Conservation (phyloP, 2,113 vertebrate genomes). For the Pterocles burchelli region DNA sequence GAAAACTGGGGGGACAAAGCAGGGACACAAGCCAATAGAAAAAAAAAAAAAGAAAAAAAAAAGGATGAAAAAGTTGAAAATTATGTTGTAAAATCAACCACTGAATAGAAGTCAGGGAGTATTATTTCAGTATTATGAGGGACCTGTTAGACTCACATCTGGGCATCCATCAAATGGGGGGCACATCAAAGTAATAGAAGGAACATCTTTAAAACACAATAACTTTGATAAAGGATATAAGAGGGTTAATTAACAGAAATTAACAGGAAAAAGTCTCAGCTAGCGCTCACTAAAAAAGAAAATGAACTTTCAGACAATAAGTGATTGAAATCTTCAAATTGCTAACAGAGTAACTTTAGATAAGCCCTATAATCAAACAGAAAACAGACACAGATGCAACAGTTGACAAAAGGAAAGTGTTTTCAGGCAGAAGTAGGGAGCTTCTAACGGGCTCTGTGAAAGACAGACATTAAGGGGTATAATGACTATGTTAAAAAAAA, state of each 20-base stretch:
- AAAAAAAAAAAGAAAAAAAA: not conserved
- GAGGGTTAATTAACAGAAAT: slow-evolving; percentile 33
- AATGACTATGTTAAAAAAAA: not conserved
- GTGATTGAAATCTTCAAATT: slow-evolving; percentile 21
- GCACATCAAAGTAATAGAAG: not conserved
- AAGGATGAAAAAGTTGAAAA: not conserved
- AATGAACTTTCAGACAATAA: not conserved
- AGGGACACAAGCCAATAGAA: not conserved
- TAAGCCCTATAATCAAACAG: not conserved
- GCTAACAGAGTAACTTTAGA: not conserved
- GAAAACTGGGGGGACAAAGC: not conserved
- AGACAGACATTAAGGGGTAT: not conserved
- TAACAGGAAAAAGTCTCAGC: not conserved
- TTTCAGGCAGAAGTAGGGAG: not conserved
- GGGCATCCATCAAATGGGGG: not conserved
- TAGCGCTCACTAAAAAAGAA: not conserved
- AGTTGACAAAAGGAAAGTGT: not conserved
- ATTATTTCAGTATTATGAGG: not conserved
- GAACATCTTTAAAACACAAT: not conserved
- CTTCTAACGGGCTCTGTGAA: not conserved
- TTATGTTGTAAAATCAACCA: not conserved
- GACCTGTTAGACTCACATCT: not conserved
- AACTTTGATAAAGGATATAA: not conserved
- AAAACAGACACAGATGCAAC: not conserved
- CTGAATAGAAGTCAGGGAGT: not conserved